Evolutionary conservation across 1,140 invertebrate species (phyloP).

Genomic region (Hirudo medicinalis): DNA sequence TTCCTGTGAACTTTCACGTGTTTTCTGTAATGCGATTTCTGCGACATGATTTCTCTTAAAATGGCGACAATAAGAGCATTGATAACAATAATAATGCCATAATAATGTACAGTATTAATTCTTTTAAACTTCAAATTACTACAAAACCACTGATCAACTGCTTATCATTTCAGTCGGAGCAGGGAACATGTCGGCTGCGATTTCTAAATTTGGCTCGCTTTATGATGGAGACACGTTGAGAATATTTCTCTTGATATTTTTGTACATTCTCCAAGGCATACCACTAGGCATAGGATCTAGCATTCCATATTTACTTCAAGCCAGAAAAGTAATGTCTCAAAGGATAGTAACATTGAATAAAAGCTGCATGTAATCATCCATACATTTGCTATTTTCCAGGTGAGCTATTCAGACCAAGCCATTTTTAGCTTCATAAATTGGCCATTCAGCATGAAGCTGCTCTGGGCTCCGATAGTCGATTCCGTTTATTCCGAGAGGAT

Average conservation of each 20-base stretch:
- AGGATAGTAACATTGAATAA: background rate
- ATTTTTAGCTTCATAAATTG: slow-evolving; percentile 93
- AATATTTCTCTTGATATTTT: slow-evolving; percentile 70
- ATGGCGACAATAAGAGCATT: too few relatives aligned
- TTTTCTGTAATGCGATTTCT: too few relatives aligned
- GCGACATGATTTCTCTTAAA: too few relatives aligned
- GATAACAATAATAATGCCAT: too few relatives aligned
- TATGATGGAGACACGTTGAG: slow-evolving; percentile 31
- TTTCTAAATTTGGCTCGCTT: too few relatives aligned
- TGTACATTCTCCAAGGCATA: slow-evolving; percentile 83
- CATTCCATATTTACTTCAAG: slow-evolving; percentile 87
- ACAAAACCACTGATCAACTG: too few relatives aligned
- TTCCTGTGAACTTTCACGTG: too few relatives aligned
- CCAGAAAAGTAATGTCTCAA: slow-evolving; percentile 53
- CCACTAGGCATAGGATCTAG: slow-evolving; percentile 81
- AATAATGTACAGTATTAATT: too few relatives aligned
- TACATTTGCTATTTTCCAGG: background rate
- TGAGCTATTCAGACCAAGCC: slow-evolving; percentile 55
- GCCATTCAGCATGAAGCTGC: slow-evolving; percentile 85
- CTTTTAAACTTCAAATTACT: too few relatives aligned
- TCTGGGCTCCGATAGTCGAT: slow-evolving; percentile 97
- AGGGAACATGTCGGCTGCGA: too few relatives aligned
- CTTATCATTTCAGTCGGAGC: too few relatives aligned
- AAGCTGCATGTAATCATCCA: background rate
- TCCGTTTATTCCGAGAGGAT: slow-evolving; percentile 66